Percentiles rank a stretch among this genome's conserved stretches.
These are phyloP conservation scores for Eciton burchellii DNA, from an alignment of 1,140 invertebrate genomes.

Conservation along the genomic window DNA sequence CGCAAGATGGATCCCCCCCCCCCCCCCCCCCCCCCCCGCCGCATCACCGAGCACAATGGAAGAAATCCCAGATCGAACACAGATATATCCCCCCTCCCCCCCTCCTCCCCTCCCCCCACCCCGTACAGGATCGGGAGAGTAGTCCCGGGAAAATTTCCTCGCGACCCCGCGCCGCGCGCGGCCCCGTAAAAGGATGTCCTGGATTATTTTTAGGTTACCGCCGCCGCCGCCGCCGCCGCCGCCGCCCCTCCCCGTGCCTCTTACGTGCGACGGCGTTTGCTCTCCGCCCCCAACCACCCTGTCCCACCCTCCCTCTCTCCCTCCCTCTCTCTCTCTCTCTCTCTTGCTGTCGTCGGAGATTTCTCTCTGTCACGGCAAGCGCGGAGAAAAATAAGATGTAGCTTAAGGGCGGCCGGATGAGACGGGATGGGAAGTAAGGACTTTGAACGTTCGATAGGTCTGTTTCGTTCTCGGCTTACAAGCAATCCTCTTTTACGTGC, in stretches of 20 bases:
- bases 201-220: no score
- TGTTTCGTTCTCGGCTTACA: slow-evolving; percentile 88
- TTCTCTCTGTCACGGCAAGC: background rate
- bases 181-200: no score
- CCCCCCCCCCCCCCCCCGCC: no score
- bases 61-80: slow-evolving; percentile 13
- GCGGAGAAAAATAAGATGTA: background rate
- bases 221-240: no score
- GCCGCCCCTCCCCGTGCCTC: no score
- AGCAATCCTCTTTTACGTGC: slow-evolving; percentile 86
- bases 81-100: background rate
- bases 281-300: no score
- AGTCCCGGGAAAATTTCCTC: background rate
- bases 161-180: no score
- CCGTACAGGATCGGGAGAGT: background rate
- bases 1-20: background rate
- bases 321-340: no score
- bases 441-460: slow-evolving; percentile 69
- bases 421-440: slow-evolving; percentile 12
- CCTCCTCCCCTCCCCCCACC: no score
- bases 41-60: no score
- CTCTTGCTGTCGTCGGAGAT: background rate
- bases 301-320: no score
- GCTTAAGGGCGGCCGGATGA: background rate
- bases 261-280: no score